Evolutionary conservation across 1,140 invertebrate genomes (phyloP).

Genomic region (Drosophila teissieri): DNA sequence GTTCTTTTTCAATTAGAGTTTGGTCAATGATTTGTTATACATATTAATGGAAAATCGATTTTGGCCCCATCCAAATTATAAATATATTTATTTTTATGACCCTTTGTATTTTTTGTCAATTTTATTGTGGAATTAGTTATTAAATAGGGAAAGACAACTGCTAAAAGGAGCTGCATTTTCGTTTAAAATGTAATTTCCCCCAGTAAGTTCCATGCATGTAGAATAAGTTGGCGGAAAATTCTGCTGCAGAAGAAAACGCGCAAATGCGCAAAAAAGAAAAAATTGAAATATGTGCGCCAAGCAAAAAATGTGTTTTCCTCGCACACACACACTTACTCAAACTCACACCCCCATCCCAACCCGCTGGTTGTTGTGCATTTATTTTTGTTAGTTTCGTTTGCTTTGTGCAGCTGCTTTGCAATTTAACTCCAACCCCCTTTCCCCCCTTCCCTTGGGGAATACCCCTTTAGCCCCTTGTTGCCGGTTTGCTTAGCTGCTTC

Average conservation of each 20-base stretch:
- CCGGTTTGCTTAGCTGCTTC: constrained; percentile 31
- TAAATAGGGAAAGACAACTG: constrained; percentile 24
- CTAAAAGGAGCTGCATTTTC: constrained; percentile 25
- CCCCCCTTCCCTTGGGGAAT: not conserved
- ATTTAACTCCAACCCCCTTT: constrained; percentile 18
- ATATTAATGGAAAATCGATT: constrained; percentile 52
- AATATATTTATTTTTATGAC: constrained; percentile 16
- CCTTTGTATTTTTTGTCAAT: not conserved
- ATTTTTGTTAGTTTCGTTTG: constrained; percentile 75
- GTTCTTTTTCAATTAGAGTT: constrained; percentile 55
- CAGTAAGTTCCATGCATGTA: constrained; percentile 18
- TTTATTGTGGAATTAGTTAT: constrained; percentile 29
- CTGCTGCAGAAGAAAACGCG: constrained; percentile 41
- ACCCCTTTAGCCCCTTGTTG: constrained; percentile 4
- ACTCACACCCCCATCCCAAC: not conserved
- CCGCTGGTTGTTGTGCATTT: constrained; percentile 51
- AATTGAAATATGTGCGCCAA: constrained; percentile 63
- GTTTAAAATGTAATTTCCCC: constrained; percentile 74
- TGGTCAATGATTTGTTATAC: constrained; percentile 44
- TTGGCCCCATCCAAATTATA: constrained; percentile 16
- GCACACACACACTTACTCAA: not conserved
- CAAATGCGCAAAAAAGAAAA: constrained; percentile 36
- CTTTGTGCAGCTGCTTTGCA: constrained; percentile 70
- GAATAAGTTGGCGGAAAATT: constrained; percentile 53
- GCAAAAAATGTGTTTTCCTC: constrained; percentile 29